phyloP scores from a whole-genome alignment of 2,797 vertebrate genomes.

The Pseudocheirus occidentalis region DNA sequence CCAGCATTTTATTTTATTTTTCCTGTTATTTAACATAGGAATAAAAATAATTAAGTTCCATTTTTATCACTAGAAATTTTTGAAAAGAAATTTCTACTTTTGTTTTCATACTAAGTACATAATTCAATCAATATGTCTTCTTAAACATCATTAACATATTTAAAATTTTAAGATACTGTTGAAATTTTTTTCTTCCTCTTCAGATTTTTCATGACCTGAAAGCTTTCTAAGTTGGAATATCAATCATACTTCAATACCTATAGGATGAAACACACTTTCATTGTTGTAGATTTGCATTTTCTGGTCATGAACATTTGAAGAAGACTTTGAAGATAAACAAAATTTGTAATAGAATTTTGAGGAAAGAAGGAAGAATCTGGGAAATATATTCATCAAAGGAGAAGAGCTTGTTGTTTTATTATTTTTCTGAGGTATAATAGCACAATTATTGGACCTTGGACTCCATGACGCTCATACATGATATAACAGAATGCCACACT shows the following conservation, averaged over 20 bases:
- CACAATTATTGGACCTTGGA: not conserved
- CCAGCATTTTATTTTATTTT: not conserved
- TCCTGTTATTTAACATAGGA: not conserved
- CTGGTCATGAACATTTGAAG: not conserved
- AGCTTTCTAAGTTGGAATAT: not conserved
- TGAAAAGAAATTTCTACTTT: not conserved
- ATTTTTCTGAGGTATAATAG: not conserved
- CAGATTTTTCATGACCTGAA: not conserved
- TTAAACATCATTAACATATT: not conserved
- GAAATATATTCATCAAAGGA: not conserved
- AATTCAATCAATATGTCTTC: not conserved
- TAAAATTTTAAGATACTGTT: not conserved
- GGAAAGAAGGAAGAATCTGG: not conserved
- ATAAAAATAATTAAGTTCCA: not conserved
- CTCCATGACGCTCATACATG: not conserved
- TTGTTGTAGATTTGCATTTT: not conserved
- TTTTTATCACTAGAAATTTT: not conserved
- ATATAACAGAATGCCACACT: not conserved
- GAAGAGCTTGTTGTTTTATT: not conserved
- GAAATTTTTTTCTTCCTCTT: not conserved
- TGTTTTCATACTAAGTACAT: not conserved
- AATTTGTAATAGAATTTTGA: not conserved
- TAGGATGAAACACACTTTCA: not conserved
- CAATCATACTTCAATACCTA: not conserved
- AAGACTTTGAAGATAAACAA: not conserved